Percentiles rank a stretch among this genome's conserved stretches.
Conservation (phyloP, 2,113 vertebrate species). For the Neotoma lepida region DNA sequence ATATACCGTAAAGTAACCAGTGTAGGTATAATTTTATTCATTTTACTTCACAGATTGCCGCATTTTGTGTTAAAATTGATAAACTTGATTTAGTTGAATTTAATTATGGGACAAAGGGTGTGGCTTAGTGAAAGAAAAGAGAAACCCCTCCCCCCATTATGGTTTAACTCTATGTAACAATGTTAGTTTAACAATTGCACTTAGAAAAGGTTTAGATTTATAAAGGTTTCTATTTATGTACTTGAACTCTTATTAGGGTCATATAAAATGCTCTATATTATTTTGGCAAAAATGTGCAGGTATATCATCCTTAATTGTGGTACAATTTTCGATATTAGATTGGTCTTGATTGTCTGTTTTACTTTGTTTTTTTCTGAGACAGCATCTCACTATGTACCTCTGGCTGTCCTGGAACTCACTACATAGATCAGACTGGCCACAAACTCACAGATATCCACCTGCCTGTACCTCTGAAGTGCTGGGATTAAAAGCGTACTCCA, state of each 20-base stretch:
- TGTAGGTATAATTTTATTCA: conserved; percentile 86
- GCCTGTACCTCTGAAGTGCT: neutral
- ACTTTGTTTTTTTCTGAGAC: neutral
- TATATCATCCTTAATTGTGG: conserved; percentile 40
- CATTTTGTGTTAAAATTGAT: conserved; percentile 50
- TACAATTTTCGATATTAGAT: conserved; percentile 49
- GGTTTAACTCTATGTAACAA: conserved; percentile 30
- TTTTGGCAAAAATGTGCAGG: conserved; percentile 22
- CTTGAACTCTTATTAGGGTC: conserved; percentile 23
- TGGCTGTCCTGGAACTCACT: neutral
- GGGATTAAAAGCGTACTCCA: neutral
- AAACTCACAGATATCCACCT: neutral
- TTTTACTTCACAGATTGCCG: conserved; percentile 57
- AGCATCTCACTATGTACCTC: neutral
- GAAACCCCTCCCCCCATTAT: neutral
- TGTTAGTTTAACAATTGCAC: conserved; percentile 42
- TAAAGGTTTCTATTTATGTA: neutral
- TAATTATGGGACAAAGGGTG: neutral
- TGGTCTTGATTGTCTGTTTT: neutral
- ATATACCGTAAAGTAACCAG: conserved; percentile 98
- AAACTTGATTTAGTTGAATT: conserved; percentile 40
- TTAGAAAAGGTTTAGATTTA: conserved; percentile 41
- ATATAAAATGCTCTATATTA: conserved; percentile 52
- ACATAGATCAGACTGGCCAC: too few species aligned
- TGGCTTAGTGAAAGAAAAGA: neutral